Base-by-base conservation (phyloP, 2,113 vertebrate genomes). In the Parus major region DNA sequence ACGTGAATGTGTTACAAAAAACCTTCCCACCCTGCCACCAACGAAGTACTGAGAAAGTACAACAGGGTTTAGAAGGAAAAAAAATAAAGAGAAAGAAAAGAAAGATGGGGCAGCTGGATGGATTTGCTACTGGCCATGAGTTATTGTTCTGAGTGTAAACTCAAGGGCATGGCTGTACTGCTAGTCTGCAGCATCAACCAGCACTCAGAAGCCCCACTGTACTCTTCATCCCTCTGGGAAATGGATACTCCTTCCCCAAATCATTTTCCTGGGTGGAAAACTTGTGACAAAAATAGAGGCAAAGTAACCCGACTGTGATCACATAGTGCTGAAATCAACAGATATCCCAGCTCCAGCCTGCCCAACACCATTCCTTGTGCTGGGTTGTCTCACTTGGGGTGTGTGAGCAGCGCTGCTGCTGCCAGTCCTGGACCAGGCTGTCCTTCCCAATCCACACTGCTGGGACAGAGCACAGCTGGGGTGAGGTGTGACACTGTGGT, bases 21-120 rank as follows among this genome's bases (percentile, higher is more conserved):
- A 4, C 86, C 88, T 95, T 96, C 95, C 95, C 92, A 88, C 95
- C 93, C 94, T 95, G 95, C 94, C 96, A 94, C 95, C 95, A 95
- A 94, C 92, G 80, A 96, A 93, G 96, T 57, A 35, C 92, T 96
- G 92, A 96, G 95, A 88, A 93, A 96, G 76, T 95, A 79, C 80
- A 90, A 87, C 89, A n/a, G 87, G 71, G 42, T 78, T 92, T 81
- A 20, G 78, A 90, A 80, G 33, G 7, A 23, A 23, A 47, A 76
- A 83, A 52, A 56, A 10, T 20, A 52, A 17, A 60, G 27, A 65
- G 21, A 60, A 46, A 91, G 70, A 69, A 41, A 76, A 64, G 39
- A 90, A 83, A 78, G 82, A 95, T 83, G 82, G 50, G 79, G 39
- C 56, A 90, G 90, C 60, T 11, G 25, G 79, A 86, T 96, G 85